Base-by-base conservation (phyloP, 2,888 invertebrate species). In the Ophioninae sp. region DNA sequence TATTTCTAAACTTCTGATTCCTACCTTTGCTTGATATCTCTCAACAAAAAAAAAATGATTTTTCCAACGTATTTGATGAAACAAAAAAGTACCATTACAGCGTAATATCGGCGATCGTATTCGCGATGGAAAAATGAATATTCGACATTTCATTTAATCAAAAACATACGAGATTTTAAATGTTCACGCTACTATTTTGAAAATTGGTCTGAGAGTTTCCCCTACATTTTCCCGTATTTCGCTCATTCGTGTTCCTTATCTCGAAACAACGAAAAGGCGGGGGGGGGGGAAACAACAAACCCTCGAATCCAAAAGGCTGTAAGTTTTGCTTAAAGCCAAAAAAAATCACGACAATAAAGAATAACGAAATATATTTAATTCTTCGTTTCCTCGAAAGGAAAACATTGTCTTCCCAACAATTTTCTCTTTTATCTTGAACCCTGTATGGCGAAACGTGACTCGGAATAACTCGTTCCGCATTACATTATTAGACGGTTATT, bases 391-490 rank as follows among this genome's bases (percentile, higher is more conserved):
- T 72, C 78, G 37, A 57, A 56, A 50, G 10, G 50, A 37, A 23
- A 64, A 72, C 76, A 30, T 76, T 79, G 68, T 44, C n/a, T 69
- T 77, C 80, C 74, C 64, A 57, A 44, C 57, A 78, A 57, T 78
- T 78, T 87, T 86, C 87, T 87, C 87, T 85, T 87, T 87, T 78
- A 41, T 64, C 70, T 67, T 23, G 30, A 57, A 10, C 30, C 59
- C 44, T 73, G 59, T 59, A 74, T 39, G 64, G 67, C 44, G 64
- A 69, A 69, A 77, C 65, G 79, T 64, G 77, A 62, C 73, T 72
- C 57, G 89, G 90, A 92, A 92, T 92, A 90, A 90, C 91, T 91
- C 89, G 91, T 92, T 92, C 91, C 91, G 91, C 91, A 90, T 91
- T 91, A 91, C 91, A 91, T 91, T 92, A 92, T 91, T 91, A 90